Evolutionary conservation across 2,888 invertebrate genomes (phyloP).

Genomic region (Hyppa rectilinea): DNA sequence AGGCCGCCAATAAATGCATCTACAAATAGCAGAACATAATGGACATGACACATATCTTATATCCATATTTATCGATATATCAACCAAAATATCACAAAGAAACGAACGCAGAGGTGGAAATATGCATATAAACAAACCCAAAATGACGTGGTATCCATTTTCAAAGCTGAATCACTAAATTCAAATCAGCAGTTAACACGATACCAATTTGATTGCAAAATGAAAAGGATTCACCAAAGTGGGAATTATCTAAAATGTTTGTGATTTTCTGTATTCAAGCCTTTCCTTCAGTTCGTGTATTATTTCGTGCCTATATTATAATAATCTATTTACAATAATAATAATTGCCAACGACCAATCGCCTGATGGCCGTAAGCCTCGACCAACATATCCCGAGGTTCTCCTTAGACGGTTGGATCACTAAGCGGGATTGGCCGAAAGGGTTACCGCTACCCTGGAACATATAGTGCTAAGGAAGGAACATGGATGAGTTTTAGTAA

Average conservation of each 20-base stretch:
- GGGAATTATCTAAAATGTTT: neutral
- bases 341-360: too few relatives aligned
- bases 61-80: too few relatives aligned
- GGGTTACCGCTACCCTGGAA: too few relatives aligned
- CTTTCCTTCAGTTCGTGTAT: neutral
- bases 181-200: neutral
- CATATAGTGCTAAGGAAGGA: too few relatives aligned
- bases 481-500: too few relatives aligned
- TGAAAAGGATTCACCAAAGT: neutral
- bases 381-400: too few relatives aligned
- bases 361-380: too few relatives aligned
- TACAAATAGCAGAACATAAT: neutral
- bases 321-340: too few relatives aligned
- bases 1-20: neutral
- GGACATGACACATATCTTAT: neutral
- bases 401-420: too few relatives aligned
- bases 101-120: neutral
- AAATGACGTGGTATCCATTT: conserved; percentile 10
- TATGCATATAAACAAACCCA: neutral
- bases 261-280: neutral
- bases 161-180: conserved; percentile 10
- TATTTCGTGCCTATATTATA: neutral
- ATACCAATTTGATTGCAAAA: neutral
- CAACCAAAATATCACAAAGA: neutral
- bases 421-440: too few relatives aligned